Evolutionary conservation across 2,888 invertebrate genomes (phyloP).

Genomic region (Gortyna flavago): DNA sequence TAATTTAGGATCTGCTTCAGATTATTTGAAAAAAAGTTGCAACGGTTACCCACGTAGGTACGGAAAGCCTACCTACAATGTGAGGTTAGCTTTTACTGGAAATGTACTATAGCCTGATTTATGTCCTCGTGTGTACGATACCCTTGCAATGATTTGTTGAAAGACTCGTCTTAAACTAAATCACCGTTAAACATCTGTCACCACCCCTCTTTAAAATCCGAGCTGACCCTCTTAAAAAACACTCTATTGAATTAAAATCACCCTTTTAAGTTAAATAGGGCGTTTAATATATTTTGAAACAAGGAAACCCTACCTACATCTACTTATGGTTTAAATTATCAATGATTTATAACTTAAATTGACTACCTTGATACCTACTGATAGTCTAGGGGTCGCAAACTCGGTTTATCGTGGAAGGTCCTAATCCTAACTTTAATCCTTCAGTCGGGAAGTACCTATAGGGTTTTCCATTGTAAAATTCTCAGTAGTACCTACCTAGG

Average conservation of each 20-base stretch:
- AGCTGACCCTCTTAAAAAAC: constrained; percentile 54
- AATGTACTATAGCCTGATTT: neutral
- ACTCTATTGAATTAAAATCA: constrained; percentile 72
- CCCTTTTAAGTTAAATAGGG: constrained; percentile 66
- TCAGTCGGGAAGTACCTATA: neutral
- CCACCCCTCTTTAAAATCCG: constrained; percentile 50
- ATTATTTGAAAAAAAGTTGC: neutral
- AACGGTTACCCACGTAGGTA: neutral
- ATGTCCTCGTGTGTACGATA: neutral
- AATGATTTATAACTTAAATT: constrained; percentile 29
- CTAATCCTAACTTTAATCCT: neutral
- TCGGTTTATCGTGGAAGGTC: neutral
- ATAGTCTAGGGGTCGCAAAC: too few relatives aligned
- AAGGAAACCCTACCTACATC: constrained; percentile 24
- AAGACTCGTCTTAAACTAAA: constrained; percentile 32
- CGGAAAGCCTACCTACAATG: neutral
- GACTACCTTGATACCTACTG: too few relatives aligned
- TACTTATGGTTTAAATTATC: neutral
- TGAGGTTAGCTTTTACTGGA: neutral
- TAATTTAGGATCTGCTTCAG: neutral
- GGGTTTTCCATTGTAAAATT: neutral
- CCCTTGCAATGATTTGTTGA: constrained; percentile 13
- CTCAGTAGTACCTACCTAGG: neutral
- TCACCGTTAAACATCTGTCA: constrained; percentile 43
- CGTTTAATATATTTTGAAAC: constrained; percentile 51